Conservation (phyloP, 2,113 vertebrate genomes). For the Pica pica region DNA sequence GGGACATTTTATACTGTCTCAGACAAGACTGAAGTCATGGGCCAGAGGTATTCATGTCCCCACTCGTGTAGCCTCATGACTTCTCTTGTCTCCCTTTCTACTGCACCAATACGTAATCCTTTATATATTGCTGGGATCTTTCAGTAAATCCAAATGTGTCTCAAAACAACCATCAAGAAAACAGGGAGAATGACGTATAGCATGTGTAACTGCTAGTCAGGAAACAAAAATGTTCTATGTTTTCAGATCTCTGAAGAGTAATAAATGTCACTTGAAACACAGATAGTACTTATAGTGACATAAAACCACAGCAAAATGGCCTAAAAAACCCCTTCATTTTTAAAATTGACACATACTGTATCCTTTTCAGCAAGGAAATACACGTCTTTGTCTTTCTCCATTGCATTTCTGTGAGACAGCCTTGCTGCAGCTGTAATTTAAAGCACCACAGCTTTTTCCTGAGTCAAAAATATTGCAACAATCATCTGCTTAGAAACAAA, state of each 20-base stretch:
- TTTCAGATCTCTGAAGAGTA: background rate
- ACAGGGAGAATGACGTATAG: constrained; percentile 1
- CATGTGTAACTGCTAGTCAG: background rate
- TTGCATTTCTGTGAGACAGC: background rate
- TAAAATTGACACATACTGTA: background rate
- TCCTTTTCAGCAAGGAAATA: background rate
- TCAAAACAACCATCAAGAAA: constrained; percentile 23
- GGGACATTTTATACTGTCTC: background rate
- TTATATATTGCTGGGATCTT: constrained; percentile 9
- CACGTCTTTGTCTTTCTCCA: background rate
- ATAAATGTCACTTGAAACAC: constrained; percentile 50
- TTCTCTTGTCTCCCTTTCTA: background rate
- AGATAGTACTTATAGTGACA: constrained; percentile 35
- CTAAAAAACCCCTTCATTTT: background rate
- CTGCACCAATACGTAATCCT: background rate
- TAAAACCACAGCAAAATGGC: constrained; percentile 11
- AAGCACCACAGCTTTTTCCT: background rate
- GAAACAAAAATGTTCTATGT: constrained; percentile 31
- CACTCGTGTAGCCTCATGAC: background rate
- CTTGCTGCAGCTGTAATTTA: background rate
- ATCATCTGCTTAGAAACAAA: background rate
- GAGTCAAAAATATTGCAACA: background rate
- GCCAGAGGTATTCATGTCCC: background rate
- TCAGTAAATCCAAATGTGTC: constrained; percentile 34
- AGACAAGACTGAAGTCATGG: background rate